Conservation (phyloP, 2,113 vertebrate genomes). For the Egretta garzetta region DNA sequence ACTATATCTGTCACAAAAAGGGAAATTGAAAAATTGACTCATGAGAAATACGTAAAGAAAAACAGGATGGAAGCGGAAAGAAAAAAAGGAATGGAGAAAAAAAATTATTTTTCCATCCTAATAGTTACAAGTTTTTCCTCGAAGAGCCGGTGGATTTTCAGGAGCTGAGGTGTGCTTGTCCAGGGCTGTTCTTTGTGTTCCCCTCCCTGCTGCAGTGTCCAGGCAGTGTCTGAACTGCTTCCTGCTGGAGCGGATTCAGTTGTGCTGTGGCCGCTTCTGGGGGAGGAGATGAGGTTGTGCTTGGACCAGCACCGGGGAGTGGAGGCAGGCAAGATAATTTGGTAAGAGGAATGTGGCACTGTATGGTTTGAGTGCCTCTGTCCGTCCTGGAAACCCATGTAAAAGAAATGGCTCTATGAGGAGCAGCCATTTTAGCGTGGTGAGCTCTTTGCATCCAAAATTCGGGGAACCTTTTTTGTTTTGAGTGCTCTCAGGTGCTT, state of each 20-base stretch:
- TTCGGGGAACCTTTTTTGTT: accelerated
- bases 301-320: background rate
- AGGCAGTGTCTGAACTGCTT: background rate
- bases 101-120: background rate
- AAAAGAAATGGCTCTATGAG: background rate
- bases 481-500: background rate
- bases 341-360: background rate
- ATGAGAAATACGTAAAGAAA: background rate
- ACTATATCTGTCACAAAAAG: background rate
- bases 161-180: background rate
- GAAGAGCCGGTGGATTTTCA: background rate
- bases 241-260: background rate
- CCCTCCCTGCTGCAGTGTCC: background rate
- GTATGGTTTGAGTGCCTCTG: background rate
- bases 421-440: background rate
- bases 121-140: background rate
- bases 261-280: background rate
- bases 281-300: background rate
- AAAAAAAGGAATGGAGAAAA: background rate
- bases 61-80: background rate
- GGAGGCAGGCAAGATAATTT: background rate
- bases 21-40: background rate
- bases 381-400: background rate
- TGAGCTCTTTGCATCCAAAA: background rate
- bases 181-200: background rate